Evolutionary conservation across 2,888 invertebrate species (phyloP).

Genomic region (Archips crataeganus): DNA sequence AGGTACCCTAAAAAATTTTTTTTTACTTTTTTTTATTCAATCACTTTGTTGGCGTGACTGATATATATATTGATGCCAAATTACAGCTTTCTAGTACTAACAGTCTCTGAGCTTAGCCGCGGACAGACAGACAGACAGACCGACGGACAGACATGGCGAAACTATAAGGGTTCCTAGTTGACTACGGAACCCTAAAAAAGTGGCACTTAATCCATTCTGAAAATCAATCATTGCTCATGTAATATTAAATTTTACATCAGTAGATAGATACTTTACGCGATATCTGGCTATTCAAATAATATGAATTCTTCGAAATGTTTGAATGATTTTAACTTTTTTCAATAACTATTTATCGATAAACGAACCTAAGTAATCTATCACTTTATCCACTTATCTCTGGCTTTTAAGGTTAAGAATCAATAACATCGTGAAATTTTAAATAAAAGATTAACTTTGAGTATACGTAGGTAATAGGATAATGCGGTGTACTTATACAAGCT

Average conservation of each 20-base stretch:
- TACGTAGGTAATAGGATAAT: no score
- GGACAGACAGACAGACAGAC: no score
- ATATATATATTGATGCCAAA: no score
- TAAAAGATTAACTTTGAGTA: no score
- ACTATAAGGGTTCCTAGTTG: no score
- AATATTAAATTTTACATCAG: slow-evolving; percentile 2
- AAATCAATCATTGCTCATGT: slow-evolving; percentile 18
- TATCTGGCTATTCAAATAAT: neutral
- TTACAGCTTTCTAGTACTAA: no score
- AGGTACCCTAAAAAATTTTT: no score
- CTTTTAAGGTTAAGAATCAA: slow-evolving; percentile 22
- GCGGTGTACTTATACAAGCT: neutral
- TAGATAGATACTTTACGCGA: neutral
- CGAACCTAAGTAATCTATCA: slow-evolving; percentile 14
- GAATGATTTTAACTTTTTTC: slow-evolving; percentile 4
- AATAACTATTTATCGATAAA: slow-evolving; percentile 2
- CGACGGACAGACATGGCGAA: no score
- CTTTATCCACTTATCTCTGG: slow-evolving; percentile 24
- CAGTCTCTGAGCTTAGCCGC: no score
- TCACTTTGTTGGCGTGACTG: no score
- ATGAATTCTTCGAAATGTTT: neutral
- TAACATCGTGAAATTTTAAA: neutral
- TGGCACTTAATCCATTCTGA: slow-evolving; percentile 8
- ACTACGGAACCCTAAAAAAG: no score
- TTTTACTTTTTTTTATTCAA: no score